Evolutionary conservation across 2,113 vertebrate genomes (phyloP).

Genomic region (Raja brachyura): DNA sequence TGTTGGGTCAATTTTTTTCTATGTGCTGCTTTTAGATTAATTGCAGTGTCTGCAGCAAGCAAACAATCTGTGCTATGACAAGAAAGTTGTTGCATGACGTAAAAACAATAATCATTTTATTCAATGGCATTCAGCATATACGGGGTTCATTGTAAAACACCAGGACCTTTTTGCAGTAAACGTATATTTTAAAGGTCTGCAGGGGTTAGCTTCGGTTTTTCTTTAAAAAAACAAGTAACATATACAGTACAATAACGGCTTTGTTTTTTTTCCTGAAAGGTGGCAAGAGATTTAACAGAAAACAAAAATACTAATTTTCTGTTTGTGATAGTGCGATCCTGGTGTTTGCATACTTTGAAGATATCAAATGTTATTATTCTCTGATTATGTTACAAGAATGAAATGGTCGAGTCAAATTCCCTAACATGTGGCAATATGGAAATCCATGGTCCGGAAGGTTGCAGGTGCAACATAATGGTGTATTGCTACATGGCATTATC

Average conservation of each 20-base stretch:
- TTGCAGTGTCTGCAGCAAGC: not conserved
- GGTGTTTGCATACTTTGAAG: conserved; percentile 6
- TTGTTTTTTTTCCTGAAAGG: not conserved
- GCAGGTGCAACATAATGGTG: not conserved
- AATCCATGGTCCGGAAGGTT: not conserved
- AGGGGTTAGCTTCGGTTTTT: not conserved
- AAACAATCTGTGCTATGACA: not conserved
- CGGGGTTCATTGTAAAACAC: not conserved
- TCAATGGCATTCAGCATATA: not conserved
- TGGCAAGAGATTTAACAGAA: not conserved
- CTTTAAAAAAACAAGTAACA: not conserved
- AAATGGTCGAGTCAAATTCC: not conserved
- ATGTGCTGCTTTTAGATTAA: not conserved
- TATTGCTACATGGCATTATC: too few species aligned
- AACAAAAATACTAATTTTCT: not conserved
- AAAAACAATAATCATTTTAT: not conserved
- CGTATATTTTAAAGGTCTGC: not conserved
- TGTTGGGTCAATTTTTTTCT: not conserved
- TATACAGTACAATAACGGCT: not conserved
- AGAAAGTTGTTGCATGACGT: not conserved
- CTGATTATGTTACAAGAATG: not conserved
- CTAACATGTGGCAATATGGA: not conserved
- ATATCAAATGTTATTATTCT: not conserved
- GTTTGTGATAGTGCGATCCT: not conserved
- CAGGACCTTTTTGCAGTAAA: not conserved